Conservation (phyloP, 2,113 vertebrate genomes). For the Desmodus rotundus region DNA sequence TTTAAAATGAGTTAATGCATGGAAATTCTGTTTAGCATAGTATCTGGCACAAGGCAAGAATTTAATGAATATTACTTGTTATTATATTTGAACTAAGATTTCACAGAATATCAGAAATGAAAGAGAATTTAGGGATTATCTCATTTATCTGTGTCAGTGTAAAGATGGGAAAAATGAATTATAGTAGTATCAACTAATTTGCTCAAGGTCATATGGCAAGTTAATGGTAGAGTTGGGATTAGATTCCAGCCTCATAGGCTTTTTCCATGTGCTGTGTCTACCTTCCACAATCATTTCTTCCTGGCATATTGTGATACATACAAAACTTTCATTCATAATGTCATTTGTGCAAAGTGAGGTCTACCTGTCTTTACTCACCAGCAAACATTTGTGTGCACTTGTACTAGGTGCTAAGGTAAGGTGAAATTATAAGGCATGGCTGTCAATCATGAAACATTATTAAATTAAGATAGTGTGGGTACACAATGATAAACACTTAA, state of each 20-base stretch:
- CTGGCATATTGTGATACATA: not conserved
- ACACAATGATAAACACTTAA: not conserved
- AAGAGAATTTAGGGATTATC: not conserved
- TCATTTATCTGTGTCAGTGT: not conserved
- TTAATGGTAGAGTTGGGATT: not conserved
- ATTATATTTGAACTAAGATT: not conserved
- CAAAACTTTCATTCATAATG: not conserved
- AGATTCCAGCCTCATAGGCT: not conserved
- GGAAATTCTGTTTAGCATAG: not conserved
- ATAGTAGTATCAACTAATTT: constrained; percentile 5
- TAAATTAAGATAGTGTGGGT: not conserved
- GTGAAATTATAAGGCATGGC: not conserved
- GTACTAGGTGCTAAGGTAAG: not conserved
- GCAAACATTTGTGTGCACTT: not conserved
- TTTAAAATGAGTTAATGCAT: not conserved
- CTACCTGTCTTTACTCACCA: not conserved
- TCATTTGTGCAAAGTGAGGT: not conserved
- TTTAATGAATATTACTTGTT: constrained; percentile 11
- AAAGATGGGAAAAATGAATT: not conserved
- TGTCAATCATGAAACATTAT: not conserved
- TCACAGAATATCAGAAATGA: not conserved
- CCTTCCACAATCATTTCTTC: not conserved
- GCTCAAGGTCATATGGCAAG: not conserved
- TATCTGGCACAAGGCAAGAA: not conserved
- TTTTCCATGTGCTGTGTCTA: not conserved